Conservation (phyloP, 2,113 vertebrate species). For the Brachyistius frenatus region DNA sequence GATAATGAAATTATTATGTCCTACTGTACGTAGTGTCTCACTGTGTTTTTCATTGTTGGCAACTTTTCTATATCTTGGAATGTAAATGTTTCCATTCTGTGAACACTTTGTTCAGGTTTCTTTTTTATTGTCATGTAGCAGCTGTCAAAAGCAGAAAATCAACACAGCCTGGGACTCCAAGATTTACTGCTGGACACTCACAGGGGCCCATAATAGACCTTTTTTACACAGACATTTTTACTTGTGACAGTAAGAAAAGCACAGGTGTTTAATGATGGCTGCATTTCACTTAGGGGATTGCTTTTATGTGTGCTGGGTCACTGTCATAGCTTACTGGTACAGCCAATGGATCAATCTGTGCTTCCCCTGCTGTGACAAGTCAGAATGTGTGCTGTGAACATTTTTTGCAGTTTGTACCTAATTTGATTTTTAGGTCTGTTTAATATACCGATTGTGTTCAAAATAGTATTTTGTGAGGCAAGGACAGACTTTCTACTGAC, state of each 20-base stretch:
- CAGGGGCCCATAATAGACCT: background rate
- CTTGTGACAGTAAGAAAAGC: no score
- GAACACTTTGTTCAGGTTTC: background rate
- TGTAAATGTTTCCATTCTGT: background rate
- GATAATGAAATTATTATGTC: background rate
- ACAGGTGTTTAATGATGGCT: no score
- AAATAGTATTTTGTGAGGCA: background rate
- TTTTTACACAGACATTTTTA: no score
- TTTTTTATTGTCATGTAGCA: conserved; percentile 1
- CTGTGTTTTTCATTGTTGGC: background rate
- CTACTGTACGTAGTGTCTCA: background rate
- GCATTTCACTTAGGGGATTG: no score
- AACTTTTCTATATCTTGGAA: background rate
- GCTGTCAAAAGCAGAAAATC: background rate
- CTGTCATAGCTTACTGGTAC: no score
- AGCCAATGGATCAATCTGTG: background rate
- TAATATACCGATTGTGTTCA: conserved; percentile 6
- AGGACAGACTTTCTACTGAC: background rate
- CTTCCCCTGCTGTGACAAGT: background rate
- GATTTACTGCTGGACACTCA: background rate
- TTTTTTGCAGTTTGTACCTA: background rate
- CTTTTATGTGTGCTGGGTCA: no score
- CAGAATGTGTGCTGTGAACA: no score
- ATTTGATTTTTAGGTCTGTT: background rate
- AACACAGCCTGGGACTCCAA: background rate